Evolutionary conservation across 2,113 vertebrate genomes (phyloP).

Genomic region (Macquaria ambigua): DNA sequence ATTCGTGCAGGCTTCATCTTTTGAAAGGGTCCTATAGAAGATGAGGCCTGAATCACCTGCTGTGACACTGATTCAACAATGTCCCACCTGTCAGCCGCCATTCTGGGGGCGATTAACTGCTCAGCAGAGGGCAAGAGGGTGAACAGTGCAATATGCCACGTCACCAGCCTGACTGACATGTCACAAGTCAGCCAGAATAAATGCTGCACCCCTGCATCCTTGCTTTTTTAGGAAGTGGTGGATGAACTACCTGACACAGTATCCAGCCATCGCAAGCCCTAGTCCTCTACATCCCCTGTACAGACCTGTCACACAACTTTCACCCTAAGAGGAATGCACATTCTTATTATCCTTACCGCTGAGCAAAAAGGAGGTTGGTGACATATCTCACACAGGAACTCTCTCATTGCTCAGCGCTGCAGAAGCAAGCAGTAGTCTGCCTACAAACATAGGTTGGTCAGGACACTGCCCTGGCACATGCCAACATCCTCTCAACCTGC

Average conservation of each 20-base stretch:
- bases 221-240: conserved; percentile 12
- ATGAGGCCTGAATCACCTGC: conserved; percentile 3
- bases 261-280: neutral
- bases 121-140: conserved; percentile 29
- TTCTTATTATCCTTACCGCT: conserved; percentile 40
- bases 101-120: neutral
- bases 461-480: neutral
- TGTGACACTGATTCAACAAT: conserved; percentile 40
- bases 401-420: conserved; percentile 9
- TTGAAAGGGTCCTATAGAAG: conserved; percentile 2
- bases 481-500: conserved; percentile 22
- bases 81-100: conserved; percentile 1
- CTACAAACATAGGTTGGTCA: conserved; percentile 8
- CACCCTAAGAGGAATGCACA: conserved; percentile 2
- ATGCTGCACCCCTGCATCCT: conserved; percentile 5
- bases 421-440: conserved; percentile 8
- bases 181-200: conserved; percentile 35
- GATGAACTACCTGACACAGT: conserved; percentile 15
- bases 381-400: conserved; percentile 22
- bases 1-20: conserved; percentile 10
- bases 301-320: conserved; percentile 32
- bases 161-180: conserved; percentile 30
- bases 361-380: conserved; percentile 26
- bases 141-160: neutral
- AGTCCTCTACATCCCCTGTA: neutral